Conservation (phyloP, 1,140 invertebrate species). For the Drosophila sturtevanti region DNA sequence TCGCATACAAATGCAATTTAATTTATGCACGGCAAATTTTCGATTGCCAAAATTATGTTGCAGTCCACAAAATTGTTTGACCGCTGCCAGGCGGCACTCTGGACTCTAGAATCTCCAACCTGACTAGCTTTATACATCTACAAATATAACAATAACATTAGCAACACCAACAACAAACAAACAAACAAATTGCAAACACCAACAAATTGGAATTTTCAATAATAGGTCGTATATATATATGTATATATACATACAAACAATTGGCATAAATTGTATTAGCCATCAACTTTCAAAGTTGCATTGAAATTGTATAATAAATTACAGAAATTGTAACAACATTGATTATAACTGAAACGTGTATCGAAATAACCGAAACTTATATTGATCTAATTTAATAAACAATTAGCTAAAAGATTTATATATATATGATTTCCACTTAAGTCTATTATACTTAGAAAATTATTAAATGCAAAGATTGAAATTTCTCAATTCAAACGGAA, state of each 20-base stretch:
- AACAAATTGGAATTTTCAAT: constrained; percentile 59
- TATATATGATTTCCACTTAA: too few relatives aligned
- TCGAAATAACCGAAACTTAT: too few relatives aligned
- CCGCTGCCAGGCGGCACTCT: constrained; percentile 4
- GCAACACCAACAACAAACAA: background rate
- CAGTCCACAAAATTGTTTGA: constrained; percentile 21
- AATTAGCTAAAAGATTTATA: too few relatives aligned
- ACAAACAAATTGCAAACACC: constrained; percentile 15
- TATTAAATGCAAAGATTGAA: too few relatives aligned
- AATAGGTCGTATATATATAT: constrained; percentile 32
- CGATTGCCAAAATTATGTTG: constrained; percentile 38
- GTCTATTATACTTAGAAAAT: too few relatives aligned
- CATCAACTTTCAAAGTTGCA: constrained; percentile 37
- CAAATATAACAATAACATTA: constrained; percentile 11
- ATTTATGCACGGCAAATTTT: constrained; percentile 61
- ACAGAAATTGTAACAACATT: constrained; percentile 3
- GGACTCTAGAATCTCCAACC: background rate
- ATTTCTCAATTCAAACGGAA: too few relatives aligned
- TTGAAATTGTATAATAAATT: constrained; percentile 29
- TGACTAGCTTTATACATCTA: background rate
- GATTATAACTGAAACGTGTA: background rate
- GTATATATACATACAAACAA: constrained; percentile 9
- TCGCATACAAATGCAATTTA: constrained; percentile 61
- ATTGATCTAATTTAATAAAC: too few relatives aligned
- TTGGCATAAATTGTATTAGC: constrained; percentile 47